Evolutionary conservation across 2,113 vertebrate genomes (phyloP).

Genomic region (Diglossa brunneiventris): DNA sequence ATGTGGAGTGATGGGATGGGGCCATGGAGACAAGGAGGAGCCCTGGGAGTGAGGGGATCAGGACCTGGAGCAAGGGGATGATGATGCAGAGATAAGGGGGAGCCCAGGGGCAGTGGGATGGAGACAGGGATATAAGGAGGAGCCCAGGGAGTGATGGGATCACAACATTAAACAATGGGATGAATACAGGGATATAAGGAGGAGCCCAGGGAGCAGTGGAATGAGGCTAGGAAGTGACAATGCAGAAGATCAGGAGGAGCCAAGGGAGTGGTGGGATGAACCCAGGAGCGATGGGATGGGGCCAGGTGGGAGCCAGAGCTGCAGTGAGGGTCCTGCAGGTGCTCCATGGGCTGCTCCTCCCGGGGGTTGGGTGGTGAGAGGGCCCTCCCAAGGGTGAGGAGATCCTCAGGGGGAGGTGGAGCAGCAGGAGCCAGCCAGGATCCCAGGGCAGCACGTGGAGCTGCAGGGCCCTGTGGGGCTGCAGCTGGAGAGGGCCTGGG

Average conservation of each 20-base stretch:
- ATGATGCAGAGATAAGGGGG: not conserved
- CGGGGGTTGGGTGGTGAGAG: not conserved
- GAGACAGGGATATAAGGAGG: not conserved
- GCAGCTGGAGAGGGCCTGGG: not conserved
- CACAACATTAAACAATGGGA: not conserved
- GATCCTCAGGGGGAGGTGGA: not conserved
- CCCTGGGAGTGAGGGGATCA: too few species aligned
- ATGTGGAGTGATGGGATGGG: too few species aligned
- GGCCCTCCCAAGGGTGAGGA: not conserved
- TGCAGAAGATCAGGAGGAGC: not conserved
- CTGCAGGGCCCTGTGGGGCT: not conserved
- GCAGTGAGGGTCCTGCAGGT: fast-evolving
- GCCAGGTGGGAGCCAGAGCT: not conserved
- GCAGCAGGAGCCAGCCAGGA: not conserved
- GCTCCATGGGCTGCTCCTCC: not conserved
- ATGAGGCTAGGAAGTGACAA: not conserved
- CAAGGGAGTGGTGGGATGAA: not conserved
- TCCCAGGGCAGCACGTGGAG: fast-evolving
- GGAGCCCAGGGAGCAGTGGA: too few species aligned
- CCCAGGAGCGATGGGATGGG: not conserved
- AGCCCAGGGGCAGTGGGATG: not conserved
- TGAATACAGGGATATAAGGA: not conserved
- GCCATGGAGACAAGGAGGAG: not conserved
- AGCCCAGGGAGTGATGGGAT: not conserved
- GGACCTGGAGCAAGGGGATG: not conserved